These are phyloP conservation scores for Margaritifera margaritifera DNA, from an alignment of 2,888 invertebrate species.

Conservation along the genomic window DNA sequence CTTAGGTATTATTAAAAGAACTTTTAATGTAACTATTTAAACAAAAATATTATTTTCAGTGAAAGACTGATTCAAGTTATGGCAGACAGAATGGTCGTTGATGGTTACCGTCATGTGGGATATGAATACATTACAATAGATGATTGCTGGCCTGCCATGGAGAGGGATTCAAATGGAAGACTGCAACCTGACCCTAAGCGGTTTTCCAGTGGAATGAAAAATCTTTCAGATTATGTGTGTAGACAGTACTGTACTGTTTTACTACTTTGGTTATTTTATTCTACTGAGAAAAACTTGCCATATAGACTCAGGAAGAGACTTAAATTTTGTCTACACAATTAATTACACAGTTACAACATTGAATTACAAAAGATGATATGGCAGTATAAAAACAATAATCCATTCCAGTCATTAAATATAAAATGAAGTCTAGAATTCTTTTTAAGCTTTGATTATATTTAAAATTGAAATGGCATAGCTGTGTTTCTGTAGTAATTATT, in stretches of 20 bases:
- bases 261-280: conserved; percentile 48
- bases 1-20: too few species aligned
- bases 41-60: conserved; percentile 35
- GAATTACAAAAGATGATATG: too few species aligned
- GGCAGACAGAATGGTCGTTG: conserved; percentile 76
- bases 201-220: conserved; percentile 93
- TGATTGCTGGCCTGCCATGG: conserved; percentile 91
- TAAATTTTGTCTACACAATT: too few species aligned
- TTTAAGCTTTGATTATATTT: too few species aligned
- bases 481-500: too few species aligned
- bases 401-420: too few species aligned
- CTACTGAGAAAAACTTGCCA: not conserved
- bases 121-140: conserved; percentile 82
- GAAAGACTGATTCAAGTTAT: conserved; percentile 68
- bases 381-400: too few species aligned
- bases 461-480: too few species aligned
- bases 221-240: conserved; percentile 90
- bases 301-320: too few species aligned
- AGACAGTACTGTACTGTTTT: not conserved
- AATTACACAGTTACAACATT: too few species aligned
- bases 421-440: too few species aligned
- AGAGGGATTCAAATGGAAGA: conserved; percentile 82
- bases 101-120: conserved; percentile 90
- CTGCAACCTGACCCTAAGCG: conserved; percentile 88
- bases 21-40: too few species aligned